Conservation (phyloP, 30 jellyfish, hydroid and myxozoan genomes). For the Hydractinia echinata region DNA sequence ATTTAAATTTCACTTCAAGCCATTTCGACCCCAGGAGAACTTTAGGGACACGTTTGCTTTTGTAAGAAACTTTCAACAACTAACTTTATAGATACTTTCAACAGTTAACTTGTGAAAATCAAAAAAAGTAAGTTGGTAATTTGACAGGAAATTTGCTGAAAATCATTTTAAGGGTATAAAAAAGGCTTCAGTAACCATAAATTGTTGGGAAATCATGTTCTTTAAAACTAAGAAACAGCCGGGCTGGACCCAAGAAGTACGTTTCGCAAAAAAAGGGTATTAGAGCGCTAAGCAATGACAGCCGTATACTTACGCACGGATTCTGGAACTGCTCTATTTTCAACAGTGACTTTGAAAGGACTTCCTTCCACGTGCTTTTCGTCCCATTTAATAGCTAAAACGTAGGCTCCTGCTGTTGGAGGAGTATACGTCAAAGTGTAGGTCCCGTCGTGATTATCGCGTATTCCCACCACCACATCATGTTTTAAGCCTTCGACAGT, state of each 20-base stretch:
- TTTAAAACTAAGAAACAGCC: neutral
- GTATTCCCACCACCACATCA: constrained; percentile 44
- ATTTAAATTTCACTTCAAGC: no score
- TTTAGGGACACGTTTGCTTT: no score
- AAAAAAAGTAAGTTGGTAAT: no score
- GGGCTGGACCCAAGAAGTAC: neutral
- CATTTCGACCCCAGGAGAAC: no score
- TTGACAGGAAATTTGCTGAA: no score
- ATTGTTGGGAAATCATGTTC: no score
- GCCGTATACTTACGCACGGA: constrained; percentile 52
- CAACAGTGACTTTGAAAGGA: constrained; percentile 71
- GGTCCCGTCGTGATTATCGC: constrained; percentile 63
- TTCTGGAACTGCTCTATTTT: constrained; percentile 50
- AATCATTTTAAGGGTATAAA: no score
- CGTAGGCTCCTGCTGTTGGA: constrained; percentile 68
- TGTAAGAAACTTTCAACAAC: no score
- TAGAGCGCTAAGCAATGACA: neutral
- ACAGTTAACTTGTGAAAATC: no score
- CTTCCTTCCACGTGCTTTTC: constrained; percentile 76
- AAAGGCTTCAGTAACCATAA: no score
- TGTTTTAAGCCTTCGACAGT: constrained; percentile 52
- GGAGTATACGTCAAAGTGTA: constrained; percentile 58
- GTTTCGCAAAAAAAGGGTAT: neutral
- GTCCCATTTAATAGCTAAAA: constrained; percentile 65
- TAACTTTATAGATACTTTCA: no score